A percentile compares a stretch with the other conserved stretches of the same genome.
Evolutionary conservation across 2,888 invertebrate genomes (phyloP).

Genomic region (Phyllotreta cruciferae): DNA sequence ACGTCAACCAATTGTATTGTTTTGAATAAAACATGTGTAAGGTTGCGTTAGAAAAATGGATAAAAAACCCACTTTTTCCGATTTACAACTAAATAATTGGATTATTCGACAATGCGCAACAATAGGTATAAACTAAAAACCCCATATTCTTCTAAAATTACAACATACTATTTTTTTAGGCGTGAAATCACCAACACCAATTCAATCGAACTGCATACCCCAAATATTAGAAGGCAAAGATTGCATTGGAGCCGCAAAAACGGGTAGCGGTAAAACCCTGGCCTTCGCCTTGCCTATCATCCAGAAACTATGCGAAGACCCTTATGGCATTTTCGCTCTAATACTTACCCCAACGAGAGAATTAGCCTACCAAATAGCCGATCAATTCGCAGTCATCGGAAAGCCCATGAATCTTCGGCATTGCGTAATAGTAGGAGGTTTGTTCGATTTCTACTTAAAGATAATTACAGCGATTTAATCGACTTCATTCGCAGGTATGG

Average conservation of each 20-base stretch:
- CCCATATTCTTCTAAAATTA: conserved; percentile 3
- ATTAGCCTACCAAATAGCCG: conserved; percentile 90
- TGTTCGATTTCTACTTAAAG: background rate
- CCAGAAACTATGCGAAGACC: conserved; percentile 90
- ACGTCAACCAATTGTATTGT: no score
- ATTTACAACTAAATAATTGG: conserved; percentile 75
- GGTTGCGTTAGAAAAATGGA: no score
- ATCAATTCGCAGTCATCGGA: conserved; percentile 93
- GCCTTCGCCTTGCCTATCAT: conserved; percentile 96
- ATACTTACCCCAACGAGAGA: conserved; percentile 95
- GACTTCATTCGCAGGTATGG: conserved; percentile 69
- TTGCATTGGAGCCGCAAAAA: conserved; percentile 96
- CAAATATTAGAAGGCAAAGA: conserved; percentile 80
- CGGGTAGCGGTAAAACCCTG: conserved; percentile 97
- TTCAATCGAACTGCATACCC: conserved; percentile 83
- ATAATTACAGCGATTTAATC: background rate
- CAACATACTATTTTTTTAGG: conserved; percentile 62
- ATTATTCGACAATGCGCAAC: conserved; percentile 73
- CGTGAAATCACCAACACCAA: conserved; percentile 78
- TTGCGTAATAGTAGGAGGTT: conserved; percentile 83
- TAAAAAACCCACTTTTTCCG: conserved; percentile 62
- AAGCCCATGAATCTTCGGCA: conserved; percentile 84
- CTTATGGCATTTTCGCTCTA: conserved; percentile 94
- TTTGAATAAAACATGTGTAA: no score
- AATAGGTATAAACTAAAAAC: conserved; percentile 65